Percentiles rank a stretch among this genome's conserved stretches.
Conservation (phyloP, 1,140 invertebrate species). For the Euglossa dilemma region DNA sequence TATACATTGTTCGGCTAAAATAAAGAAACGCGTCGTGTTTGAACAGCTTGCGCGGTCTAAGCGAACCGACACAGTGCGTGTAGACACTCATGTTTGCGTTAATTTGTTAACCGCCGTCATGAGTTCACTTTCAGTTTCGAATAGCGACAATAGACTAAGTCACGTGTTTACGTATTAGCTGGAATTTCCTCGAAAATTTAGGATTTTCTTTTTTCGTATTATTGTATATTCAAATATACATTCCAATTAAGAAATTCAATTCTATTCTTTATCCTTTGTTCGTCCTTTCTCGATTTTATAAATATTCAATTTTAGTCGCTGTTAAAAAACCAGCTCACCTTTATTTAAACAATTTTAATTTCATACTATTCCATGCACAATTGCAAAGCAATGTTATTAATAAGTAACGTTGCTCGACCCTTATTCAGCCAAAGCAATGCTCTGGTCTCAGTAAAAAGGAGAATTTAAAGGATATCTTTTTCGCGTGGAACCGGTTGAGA, state of each 20-base stretch:
- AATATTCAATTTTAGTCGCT: not conserved
- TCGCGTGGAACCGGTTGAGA: conserved; percentile 45
- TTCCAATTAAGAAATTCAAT: no score
- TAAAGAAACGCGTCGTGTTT: conserved; percentile 12
- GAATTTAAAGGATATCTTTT: conserved; percentile 41
- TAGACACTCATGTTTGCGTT: not conserved
- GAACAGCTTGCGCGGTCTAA: not conserved
- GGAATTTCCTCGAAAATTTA: not conserved
- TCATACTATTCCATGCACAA: not conserved
- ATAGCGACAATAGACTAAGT: not conserved
- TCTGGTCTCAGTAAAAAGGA: not conserved
- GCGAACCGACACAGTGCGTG: not conserved
- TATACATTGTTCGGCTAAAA: not conserved
- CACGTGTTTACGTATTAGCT: not conserved
- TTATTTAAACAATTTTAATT: not conserved
- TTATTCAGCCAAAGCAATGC: not conserved
- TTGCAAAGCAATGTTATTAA: not conserved
- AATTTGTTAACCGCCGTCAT: not conserved
- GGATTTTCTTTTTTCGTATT: not conserved
- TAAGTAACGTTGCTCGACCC: not conserved
- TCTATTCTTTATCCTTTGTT: not conserved
- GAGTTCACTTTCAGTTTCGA: not conserved
- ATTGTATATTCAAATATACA: not conserved
- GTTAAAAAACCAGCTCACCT: no score
- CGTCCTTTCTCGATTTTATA: not conserved